Evolutionary conservation across 2,797 vertebrate species (phyloP).

Genomic region (Danio kyathit): DNA sequence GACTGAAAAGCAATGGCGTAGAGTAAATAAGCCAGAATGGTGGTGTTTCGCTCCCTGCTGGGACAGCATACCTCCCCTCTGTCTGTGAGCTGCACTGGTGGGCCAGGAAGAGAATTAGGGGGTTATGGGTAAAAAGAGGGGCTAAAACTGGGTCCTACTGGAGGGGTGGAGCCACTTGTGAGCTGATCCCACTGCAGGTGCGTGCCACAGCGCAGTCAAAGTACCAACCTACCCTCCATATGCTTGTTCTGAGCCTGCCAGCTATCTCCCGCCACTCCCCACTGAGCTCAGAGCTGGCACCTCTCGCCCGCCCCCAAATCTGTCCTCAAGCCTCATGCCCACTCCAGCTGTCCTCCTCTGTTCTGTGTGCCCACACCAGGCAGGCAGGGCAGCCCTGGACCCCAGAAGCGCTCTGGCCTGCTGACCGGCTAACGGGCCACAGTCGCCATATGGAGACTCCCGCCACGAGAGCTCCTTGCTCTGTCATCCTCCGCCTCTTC

Average conservation of each 20-base stretch:
- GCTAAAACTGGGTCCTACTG: constrained; percentile 45
- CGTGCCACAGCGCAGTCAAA: constrained; percentile 78
- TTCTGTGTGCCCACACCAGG: constrained; percentile 53
- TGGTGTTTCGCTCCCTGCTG: constrained; percentile 6
- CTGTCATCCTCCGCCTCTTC: constrained; percentile 54
- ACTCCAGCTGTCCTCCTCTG: constrained; percentile 45
- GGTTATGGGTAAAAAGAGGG: constrained; percentile 50
- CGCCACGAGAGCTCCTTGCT: constrained; percentile 53
- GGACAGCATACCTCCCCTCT: constrained; percentile 27
- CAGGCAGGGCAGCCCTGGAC: constrained; percentile 55
- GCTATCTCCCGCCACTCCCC: constrained; percentile 82
- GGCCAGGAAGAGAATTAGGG: constrained; percentile 52
- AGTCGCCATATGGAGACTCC: constrained; percentile 64
- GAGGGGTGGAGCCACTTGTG: constrained; percentile 64
- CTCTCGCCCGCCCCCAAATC: constrained; percentile 72
- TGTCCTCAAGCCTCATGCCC: constrained; percentile 63
- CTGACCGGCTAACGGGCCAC: constrained; percentile 62
- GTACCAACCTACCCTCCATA: constrained; percentile 86
- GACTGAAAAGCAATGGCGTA: not conserved
- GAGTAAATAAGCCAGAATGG: not conserved
- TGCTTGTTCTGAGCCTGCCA: constrained; percentile 83
- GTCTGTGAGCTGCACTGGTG: constrained; percentile 44
- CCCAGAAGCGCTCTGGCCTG: constrained; percentile 48
- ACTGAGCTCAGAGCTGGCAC: constrained; percentile 69
- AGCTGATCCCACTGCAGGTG: constrained; percentile 84